Evolutionary conservation across 2,797 vertebrate genomes (phyloP).

Genomic region (Menidia menidia): DNA sequence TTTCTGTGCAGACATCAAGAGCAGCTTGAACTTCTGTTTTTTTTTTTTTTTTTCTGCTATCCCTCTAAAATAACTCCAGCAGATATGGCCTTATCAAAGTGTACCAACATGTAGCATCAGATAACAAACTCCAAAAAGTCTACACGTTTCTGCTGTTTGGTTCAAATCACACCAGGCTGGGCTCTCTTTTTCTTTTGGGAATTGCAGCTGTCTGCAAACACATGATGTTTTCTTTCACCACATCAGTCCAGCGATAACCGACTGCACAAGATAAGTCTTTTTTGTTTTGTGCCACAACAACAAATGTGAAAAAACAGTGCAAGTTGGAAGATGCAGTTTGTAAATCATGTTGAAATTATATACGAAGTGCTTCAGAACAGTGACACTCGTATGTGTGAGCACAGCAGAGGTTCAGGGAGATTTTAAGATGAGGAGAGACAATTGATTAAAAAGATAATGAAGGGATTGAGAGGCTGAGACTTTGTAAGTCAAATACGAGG

Average conservation of each 20-base stretch:
- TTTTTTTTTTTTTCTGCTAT: conserved; percentile 4
- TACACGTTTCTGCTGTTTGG: conserved; percentile 11
- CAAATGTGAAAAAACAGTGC: conserved; percentile 27
- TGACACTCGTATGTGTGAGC: conserved; percentile 45
- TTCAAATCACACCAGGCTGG: conserved; percentile 30
- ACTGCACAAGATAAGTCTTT: conserved; percentile 19
- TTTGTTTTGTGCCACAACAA: conserved; percentile 22
- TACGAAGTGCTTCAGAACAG: conserved; percentile 40
- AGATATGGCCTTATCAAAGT: conserved; percentile 38
- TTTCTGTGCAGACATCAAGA: conserved; percentile 19
- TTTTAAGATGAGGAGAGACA: conserved; percentile 20
- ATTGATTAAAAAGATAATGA: conserved; percentile 22
- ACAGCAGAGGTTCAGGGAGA: conserved; percentile 44
- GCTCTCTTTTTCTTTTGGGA: conserved; percentile 22
- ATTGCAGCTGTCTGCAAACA: conserved; percentile 45
- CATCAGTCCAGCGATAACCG: conserved; percentile 28
- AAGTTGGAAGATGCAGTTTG: conserved; percentile 41
- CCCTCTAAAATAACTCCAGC: conserved; percentile 6
- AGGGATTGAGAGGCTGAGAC: conserved; percentile 35
- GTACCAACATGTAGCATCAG: conserved; percentile 14
- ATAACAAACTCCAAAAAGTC: conserved; percentile 16
- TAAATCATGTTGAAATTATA: conserved; percentile 29
- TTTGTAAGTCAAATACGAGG: conserved; percentile 7
- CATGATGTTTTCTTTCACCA: conserved; percentile 43
- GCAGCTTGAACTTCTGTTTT: neutral